Base-by-base conservation (phyloP, 2,113 vertebrate genomes). In the Myodes glareolus region DNA sequence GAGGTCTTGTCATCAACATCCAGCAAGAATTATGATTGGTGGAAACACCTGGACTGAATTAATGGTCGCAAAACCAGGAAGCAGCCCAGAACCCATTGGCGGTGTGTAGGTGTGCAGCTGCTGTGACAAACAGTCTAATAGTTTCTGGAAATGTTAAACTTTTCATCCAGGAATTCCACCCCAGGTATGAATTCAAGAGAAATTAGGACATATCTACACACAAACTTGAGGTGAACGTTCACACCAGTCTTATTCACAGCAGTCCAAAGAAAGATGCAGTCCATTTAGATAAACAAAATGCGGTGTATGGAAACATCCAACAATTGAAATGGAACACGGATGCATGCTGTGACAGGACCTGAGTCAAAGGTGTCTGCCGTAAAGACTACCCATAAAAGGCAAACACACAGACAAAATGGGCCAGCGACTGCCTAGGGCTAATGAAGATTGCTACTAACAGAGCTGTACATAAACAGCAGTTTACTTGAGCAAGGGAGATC, bases 371-470 rank as follows among this genome's bases (percentile, higher is more conserved):
- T 80, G 39, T 61, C 75, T 88, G 63, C 55, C 36, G 17, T 12
- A 80, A 90, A 81, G 14, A 68, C 88, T 73, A 36, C n/a, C 55
- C 65, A 80, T 39, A 75, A 81, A 31, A 50, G 31, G 31, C 36
- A 90, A 90, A 86, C 89, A 88, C 23, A 36, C 36, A 85, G 11
- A 80, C 19, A 91, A 89, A 92, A 76, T 1, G 88, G 52, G 92
- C 42, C n/a, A 81, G 47, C 68, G 45, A 65, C 17, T 93, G 47
- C 50, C 50, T 58, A 65, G 23, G 78, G 42, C 45, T 97, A 21
- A 19, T 4, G 50, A 12, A 85, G 33, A 75, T 13, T 70, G 31
- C 36, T 76, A 29, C 23, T 67, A 75, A 89, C 73, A 9, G n/a
- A 81, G 77, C 50, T 68, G 76, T 2, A 96, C 17, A 68, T 58